Evolutionary conservation across 2,888 invertebrate species (phyloP), one percentile per base, ranked within the genome.

Genomic region (Nemotelus pantherinus): DNA sequence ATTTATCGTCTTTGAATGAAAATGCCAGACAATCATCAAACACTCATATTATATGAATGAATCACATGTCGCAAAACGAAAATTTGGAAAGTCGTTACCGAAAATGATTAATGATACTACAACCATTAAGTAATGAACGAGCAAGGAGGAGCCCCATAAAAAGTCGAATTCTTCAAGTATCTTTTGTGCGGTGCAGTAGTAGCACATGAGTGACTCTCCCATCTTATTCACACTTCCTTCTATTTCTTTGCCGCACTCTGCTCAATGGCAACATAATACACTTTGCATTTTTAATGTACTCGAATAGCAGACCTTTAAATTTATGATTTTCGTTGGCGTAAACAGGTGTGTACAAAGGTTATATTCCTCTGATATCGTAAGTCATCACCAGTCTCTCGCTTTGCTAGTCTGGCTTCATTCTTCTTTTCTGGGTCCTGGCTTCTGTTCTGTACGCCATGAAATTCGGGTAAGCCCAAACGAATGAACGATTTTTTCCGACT

Each of bases 261-360:
- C 5, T 50, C 39, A 72, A 72, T 58, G 72, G 53, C 5, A 70
- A 55, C 47, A 70, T 70, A 70, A 70, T 70, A 70, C 70, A 70
- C 58, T 72, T 72, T 72, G 45, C 72, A 72, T 72, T 44, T 72
- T 72, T 72, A 72, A 72, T 72, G 72, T 72, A 72, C 72, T 72
- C 45, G 47, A 72, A 72, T 45, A 50, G 47, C 57, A 45, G 58
- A 60, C 47, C 72, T 45, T 57, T 72, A 60, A 72, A 72, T 72
- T 72, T 72, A 72, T 72, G 58, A 48, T 60, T 72, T 47, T 47
- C 45, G 5, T 1, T 2, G 6, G 72, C 4, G 44, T 55, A 71
- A 72, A 72, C 72, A 72, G 72, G 72, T 72, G 72, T 58, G 72
- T 70, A 70, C 47, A 57, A 72, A 57, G 72, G 58, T 58, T 45